A percentile compares a stretch with the other conserved stretches of the same genome.
Conservation (phyloP, 2,113 vertebrate species). For the Rhadina sibilatrix region DNA sequence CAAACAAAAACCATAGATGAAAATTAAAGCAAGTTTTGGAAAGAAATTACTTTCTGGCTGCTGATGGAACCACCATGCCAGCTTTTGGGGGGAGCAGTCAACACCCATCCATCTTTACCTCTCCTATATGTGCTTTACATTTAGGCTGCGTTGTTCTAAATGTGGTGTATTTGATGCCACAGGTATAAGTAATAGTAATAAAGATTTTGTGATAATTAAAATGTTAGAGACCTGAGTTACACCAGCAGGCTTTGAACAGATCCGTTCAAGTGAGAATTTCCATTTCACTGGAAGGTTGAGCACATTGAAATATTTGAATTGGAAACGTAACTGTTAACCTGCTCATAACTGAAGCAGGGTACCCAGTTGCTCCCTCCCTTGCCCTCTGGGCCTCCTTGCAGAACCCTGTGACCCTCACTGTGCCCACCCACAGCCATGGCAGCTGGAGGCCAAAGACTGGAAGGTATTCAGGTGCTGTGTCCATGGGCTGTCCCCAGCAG, state of each 20-base stretch:
- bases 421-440: neutral
- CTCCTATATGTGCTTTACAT: neutral
- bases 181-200: neutral
- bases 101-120: neutral
- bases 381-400: neutral
- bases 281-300: neutral
- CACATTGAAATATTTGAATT: neutral
- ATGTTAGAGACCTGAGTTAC: neutral
- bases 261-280: neutral
- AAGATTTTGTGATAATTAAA: neutral
- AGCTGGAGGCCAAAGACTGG: fast-evolving
- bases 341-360: neutral
- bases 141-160: neutral
- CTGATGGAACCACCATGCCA: neutral
- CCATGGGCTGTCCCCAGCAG: neutral
- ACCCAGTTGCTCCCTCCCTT: neutral
- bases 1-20: neutral
- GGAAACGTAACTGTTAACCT: neutral
- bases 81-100: neutral
- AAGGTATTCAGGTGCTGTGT: fast-evolving
- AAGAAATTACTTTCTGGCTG: neutral
- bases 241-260: neutral
- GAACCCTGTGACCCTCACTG: fast-evolving
- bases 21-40: neutral
- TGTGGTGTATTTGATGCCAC: neutral